These are phyloP conservation scores for Aphelenchoides besseyi DNA, from an alignment of 1,140 invertebrate species.

Conservation along the genomic window DNA sequence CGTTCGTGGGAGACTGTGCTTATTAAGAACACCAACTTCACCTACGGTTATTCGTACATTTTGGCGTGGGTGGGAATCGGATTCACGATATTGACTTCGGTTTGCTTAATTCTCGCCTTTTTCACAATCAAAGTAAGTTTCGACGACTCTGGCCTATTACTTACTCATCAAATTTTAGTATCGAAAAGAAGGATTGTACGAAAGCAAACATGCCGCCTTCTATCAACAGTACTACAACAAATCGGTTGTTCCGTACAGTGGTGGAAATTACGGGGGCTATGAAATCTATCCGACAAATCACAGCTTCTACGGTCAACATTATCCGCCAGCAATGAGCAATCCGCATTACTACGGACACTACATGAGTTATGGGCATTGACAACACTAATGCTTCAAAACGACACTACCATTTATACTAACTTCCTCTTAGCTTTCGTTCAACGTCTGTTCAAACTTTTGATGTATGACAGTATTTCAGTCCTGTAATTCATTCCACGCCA, in stretches of 20 bases:
- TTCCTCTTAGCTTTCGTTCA: too few relatives aligned
- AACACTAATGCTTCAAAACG: too few relatives aligned
- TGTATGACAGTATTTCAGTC: too few relatives aligned
- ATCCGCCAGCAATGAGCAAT: slow-evolving; percentile 1
- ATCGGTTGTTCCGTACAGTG: slow-evolving; percentile 33
- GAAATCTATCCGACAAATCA: slow-evolving; percentile 23
- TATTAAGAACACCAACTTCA: slow-evolving; percentile 34
- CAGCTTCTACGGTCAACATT: slow-evolving; percentile 35
- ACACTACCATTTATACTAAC: neutral
- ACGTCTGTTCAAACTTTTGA: too few relatives aligned
- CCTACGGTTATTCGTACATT: slow-evolving; percentile 46
- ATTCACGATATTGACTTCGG: slow-evolving; percentile 34
- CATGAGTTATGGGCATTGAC: neutral
- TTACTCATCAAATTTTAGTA: slow-evolving; percentile 22
- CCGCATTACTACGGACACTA: slow-evolving; percentile 15
- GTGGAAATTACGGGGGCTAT: slow-evolving; percentile 26
- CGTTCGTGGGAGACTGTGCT: slow-evolving; percentile 40
- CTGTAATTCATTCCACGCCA: too few relatives aligned
- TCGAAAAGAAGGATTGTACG: slow-evolving; percentile 36
- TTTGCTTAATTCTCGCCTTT: slow-evolving; percentile 38
- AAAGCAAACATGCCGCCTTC: slow-evolving; percentile 41
- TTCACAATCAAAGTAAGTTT: slow-evolving; percentile 32
- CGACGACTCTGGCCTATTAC: neutral
- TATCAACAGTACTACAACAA: slow-evolving; percentile 43
- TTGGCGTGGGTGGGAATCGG: slow-evolving; percentile 41